phyloP scores from a whole-genome alignment of 2,113 vertebrate species.

The Pangasianodon hypophthalmus region DNA sequence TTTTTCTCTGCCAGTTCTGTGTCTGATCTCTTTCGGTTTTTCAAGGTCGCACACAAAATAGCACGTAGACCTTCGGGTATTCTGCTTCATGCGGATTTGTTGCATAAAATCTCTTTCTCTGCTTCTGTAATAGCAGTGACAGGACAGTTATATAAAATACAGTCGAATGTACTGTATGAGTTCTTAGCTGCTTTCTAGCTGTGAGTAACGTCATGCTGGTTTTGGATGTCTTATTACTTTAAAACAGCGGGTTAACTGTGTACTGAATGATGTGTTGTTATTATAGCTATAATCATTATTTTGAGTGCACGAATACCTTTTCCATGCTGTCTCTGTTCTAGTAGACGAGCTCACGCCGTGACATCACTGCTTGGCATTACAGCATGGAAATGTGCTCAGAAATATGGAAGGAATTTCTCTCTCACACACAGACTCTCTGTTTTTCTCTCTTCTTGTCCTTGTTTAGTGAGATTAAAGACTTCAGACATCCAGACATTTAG shows the following conservation, averaged over 20 bases:
- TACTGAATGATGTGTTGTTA: background rate
- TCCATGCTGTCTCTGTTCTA: constrained; percentile 15
- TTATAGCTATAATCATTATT: background rate
- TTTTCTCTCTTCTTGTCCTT: background rate
- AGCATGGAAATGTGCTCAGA: constrained; percentile 66
- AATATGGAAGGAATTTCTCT: constrained; percentile 50
- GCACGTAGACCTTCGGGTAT: background rate
- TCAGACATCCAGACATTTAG: background rate
- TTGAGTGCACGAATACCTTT: background rate
- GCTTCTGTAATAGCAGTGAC: background rate
- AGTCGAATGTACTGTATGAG: too few species aligned
- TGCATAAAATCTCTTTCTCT: background rate
- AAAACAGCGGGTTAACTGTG: background rate
- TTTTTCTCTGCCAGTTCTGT: constrained; percentile 6
- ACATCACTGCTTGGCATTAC: constrained; percentile 65
- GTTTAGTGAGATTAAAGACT: constrained; percentile 46
- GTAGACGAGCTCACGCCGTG: constrained; percentile 47
- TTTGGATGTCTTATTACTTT: background rate
- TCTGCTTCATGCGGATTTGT: constrained; percentile 22
- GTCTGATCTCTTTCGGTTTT: background rate
- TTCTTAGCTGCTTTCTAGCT: background rate
- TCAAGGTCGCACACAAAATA: background rate
- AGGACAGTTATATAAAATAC: background rate
- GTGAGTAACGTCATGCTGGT: background rate
- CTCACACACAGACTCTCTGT: constrained; percentile 49